A percentile compares a stretch with the other conserved stretches of the same genome.
Evolutionary conservation across 30 jellyfish, hydroid and myxozoan species (phyloP).

Genomic region (Catostylus mosaicus): DNA sequence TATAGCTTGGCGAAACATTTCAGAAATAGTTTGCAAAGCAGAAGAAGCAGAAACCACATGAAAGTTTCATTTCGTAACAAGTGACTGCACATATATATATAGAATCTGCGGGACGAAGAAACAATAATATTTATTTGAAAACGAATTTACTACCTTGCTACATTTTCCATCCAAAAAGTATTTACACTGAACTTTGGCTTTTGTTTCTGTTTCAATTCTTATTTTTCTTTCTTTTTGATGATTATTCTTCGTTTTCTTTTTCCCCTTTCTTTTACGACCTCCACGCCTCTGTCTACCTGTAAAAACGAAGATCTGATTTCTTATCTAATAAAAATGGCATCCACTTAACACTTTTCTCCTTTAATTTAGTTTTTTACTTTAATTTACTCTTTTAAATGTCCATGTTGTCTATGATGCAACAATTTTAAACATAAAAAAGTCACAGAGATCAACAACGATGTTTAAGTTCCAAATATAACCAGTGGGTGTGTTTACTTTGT

Average conservation of each 20-base stretch:
- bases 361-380: no score
- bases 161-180: slow-evolving; percentile 64
- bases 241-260: neutral
- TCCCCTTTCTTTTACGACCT: neutral
- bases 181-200: slow-evolving; percentile 46
- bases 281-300: slow-evolving; percentile 16
- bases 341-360: no score
- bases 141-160: slow-evolving; percentile 52
- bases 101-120: no score
- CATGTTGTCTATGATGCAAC: no score
- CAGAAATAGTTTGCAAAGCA: neutral
- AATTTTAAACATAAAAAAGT: no score
- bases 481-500: no score
- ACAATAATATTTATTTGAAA: no score
- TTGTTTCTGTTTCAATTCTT: slow-evolving; percentile 10
- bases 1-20: neutral
- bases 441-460: no score
- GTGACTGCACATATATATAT: neutral
- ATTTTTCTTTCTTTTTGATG: neutral
- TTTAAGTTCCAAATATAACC: no score
- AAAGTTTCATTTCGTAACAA: neutral
- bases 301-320: no score
- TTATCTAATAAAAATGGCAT: no score
- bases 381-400: no score
- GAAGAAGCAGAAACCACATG: neutral